Evolutionary conservation across 2,888 invertebrate species (phyloP).

Genomic region (Suillia variegata): DNA sequence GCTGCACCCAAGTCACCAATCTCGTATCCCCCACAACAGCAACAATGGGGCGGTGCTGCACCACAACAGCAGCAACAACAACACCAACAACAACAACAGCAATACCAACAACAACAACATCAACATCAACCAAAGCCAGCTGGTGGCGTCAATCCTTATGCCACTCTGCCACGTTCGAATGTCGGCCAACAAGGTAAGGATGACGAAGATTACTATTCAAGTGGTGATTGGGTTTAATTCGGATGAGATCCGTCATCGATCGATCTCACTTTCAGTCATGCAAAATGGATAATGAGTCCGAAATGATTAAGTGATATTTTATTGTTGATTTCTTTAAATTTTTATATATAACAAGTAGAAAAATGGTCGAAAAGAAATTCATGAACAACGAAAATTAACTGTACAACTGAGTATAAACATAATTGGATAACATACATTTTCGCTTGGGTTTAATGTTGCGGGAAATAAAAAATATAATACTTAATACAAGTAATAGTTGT

Average conservation of each 20-base stretch:
- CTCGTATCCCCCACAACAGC: conserved; percentile 54
- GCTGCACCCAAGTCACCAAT: conserved; percentile 57
- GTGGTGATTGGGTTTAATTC: conserved; percentile 52
- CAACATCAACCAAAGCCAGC: conserved; percentile 40
- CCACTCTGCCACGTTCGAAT: conserved; percentile 58
- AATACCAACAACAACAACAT: conserved; percentile 31
- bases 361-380: background rate
- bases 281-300: too few relatives aligned
- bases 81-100: conserved; percentile 37
- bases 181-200: conserved; percentile 60
- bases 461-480: too few relatives aligned
- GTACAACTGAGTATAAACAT: too few relatives aligned
- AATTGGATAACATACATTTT: too few relatives aligned
- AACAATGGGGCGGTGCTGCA: conserved; percentile 6
- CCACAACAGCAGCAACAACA: conserved; percentile 37
- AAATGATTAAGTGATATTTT: conserved; percentile 19
- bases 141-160: conserved; percentile 56
- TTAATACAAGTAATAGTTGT: too few relatives aligned
- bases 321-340: conserved; percentile 13
- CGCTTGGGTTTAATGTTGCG: too few relatives aligned
- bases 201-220: conserved; percentile 45
- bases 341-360: conserved; percentile 7
- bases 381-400: background rate
- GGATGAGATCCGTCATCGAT: too few relatives aligned
- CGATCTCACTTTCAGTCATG: too few relatives aligned